Evolutionary conservation across 1,140 invertebrate genomes (phyloP).

Genomic region (Macrosteles quadrilineatus): DNA sequence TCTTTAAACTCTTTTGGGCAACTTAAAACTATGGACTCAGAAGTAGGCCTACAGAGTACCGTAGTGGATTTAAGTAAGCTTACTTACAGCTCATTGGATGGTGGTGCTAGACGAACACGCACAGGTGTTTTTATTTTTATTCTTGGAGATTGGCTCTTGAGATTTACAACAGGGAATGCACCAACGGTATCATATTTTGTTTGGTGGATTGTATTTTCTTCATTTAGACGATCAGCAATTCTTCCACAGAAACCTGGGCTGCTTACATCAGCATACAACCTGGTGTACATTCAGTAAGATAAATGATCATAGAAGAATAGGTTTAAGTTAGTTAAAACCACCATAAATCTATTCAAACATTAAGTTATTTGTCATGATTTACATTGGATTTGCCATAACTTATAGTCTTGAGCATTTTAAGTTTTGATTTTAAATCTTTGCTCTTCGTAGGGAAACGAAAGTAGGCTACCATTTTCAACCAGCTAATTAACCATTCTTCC

Average conservation of each 20-base stretch:
- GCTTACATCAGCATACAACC: conserved; percentile 19
- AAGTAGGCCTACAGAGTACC: too few relatives aligned
- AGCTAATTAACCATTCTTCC: too few relatives aligned
- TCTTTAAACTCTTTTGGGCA: too few relatives aligned
- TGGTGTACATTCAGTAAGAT: neutral
- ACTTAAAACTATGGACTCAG: too few relatives aligned
- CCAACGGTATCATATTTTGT: conserved; percentile 21
- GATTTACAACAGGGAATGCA: conserved; percentile 14
- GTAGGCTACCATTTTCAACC: too few relatives aligned
- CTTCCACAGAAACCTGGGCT: conserved; percentile 22
- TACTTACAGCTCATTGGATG: conserved; percentile 24
- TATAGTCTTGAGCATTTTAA: neutral
- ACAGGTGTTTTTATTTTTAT: conserved; percentile 19
- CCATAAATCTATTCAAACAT: neutral
- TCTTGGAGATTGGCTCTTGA: neutral
- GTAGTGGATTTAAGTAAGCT: too few relatives aligned
- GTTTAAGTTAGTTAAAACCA: neutral
- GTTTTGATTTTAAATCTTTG: neutral
- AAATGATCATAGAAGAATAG: neutral
- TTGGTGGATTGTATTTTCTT: conserved; percentile 13
- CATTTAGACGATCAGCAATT: conserved; percentile 12
- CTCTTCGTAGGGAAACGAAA: too few relatives aligned
- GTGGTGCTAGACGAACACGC: conserved; percentile 17
- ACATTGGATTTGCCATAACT: neutral
- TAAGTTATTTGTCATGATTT: neutral